Base-by-base conservation (phyloP, 2,888 invertebrate species). In the Dugesia japonica region DNA sequence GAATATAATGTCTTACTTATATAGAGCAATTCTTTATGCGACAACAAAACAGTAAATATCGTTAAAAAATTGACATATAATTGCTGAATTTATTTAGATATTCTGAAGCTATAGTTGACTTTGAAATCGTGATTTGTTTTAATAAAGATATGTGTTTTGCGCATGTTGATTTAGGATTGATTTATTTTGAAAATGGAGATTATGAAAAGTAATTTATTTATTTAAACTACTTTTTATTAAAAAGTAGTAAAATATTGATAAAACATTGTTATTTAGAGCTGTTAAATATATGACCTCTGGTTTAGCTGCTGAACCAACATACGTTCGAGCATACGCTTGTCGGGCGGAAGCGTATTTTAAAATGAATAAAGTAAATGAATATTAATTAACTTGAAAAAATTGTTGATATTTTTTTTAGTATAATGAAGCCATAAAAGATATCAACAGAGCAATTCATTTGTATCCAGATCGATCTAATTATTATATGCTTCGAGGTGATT, bases 101-200 rank as follows among this genome's bases (percentile, higher is more conserved):
- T 72, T 82, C 83, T 76, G 84, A 84, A 80, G 84, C 85, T 23
- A 82, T 83, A 27, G 81, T 83, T 27, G 85, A 85, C 79, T 85
- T 84, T 81, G 83, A 84, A 79, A 82, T 82, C 78, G 82, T 83
- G 0, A 79, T 84, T 33, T 82, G 82, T 77, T 79, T 84, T 77
- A 82, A 83, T 80, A 83, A 83, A 76, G 82, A 83, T 76, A 80
- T 82, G 42, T 82, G 83, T 20, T 81, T 81, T 78, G 83, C 84
- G 33, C 83, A 83, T 79, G 82, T 83, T 38, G 83, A 83, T 79
- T 81, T 85, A 26, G 85, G 84, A 0, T 81, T 84, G 1, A 83
- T 85, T 72, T 83, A 82, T 80, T 81, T 84, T 28, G 81, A 82
- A 75, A 81, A 82, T 76, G 80, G 81, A 56, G 82, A 82, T 79